Evolutionary conservation across 1,140 invertebrate species (phyloP).

Genomic region (Trachelipus rathkii): DNA sequence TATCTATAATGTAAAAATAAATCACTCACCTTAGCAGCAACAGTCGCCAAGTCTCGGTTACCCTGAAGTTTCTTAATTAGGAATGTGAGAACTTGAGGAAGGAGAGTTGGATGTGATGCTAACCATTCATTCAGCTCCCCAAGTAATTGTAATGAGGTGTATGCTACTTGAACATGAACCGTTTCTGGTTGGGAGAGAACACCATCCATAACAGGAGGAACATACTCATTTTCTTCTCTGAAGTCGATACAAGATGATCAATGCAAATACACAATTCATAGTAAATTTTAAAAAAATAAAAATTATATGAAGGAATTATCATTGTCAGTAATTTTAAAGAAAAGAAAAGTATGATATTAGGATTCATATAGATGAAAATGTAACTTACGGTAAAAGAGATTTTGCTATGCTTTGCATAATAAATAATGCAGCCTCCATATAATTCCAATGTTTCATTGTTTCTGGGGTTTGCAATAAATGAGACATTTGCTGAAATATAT

Average conservation of each 20-base stretch:
- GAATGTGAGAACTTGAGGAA: conserved; percentile 55
- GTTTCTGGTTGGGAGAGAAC: conserved; percentile 78
- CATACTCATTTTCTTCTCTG: conserved; percentile 85
- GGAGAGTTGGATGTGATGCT: conserved; percentile 68
- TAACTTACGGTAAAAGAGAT: conserved; percentile 88
- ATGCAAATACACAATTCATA: no score
- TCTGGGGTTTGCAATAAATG: conserved; percentile 61
- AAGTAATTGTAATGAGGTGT: conserved; percentile 81
- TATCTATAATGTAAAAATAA: neutral
- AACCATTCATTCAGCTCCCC: conserved; percentile 96
- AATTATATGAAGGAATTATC: no score
- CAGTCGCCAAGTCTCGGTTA: conserved; percentile 37
- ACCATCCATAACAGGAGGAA: conserved; percentile 87
- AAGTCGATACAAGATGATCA: conserved; percentile 11
- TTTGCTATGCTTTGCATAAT: conserved; percentile 93
- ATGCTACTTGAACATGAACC: conserved; percentile 79
- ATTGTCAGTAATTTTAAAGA: neutral
- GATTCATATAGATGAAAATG: conserved; percentile 12
- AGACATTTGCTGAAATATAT: conserved; percentile 89
- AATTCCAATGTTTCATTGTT: conserved; percentile 71
- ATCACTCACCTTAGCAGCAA: conserved; percentile 41
- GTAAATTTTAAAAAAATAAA: no score
- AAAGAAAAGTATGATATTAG: conserved; percentile 14
- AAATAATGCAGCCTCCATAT: conserved; percentile 89
- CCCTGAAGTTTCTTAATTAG: conserved; percentile 38